Evolutionary conservation across 2,797 vertebrate genomes (phyloP), one percentile per base, ranked within the genome.

Genomic region (Trichosurus vulpecula): DNA sequence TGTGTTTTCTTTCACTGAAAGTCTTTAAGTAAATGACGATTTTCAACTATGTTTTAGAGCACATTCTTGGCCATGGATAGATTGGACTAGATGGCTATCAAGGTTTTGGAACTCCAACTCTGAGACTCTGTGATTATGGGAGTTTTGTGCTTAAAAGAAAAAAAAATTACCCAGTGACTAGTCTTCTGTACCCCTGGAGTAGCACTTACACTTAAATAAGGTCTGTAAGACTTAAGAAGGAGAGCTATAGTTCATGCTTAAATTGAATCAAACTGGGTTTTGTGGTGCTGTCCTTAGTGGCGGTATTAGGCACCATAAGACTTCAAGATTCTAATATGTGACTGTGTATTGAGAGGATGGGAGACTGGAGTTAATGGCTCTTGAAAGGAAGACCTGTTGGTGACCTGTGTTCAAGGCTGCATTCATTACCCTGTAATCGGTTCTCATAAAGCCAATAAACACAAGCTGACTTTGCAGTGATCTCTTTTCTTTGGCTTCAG

Each of bases 401-500:
- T 87, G 92, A 93, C 52, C 53, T 87, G n/a, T 41, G 25, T 22
- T 52, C 52, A 51, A 29, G 29, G 66, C 66, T n/a, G 27, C 31
- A 47, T 51, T 54, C 31, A 81, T 35, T 54, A 54, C 12, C 29
- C 6, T 47, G 22, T 55, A 53, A 87, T 31, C 66, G 27, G 53
- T 54, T 93, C 61, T 87, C 87, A 53, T 27, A 61, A 54, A 93
- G 66, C 53, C 66, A 55, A 29, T 55, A 87, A 95, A 91, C 8
- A 0, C 0, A 52, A 55, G 9, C 91, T 97, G 92, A 91, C 13
- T 92, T 95, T 12, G 56, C 19, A 52, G 93, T 96, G 54, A 95
- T 30, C 81, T 54, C 95, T 92, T 41, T 13, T 47, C 13, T 19
- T 94, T 91, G 95, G 25, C 51, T 96, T 95, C 52, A 95, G 29